Base-by-base conservation (phyloP, 2,888 invertebrate species). In the Seira sanloemensis region DNA sequence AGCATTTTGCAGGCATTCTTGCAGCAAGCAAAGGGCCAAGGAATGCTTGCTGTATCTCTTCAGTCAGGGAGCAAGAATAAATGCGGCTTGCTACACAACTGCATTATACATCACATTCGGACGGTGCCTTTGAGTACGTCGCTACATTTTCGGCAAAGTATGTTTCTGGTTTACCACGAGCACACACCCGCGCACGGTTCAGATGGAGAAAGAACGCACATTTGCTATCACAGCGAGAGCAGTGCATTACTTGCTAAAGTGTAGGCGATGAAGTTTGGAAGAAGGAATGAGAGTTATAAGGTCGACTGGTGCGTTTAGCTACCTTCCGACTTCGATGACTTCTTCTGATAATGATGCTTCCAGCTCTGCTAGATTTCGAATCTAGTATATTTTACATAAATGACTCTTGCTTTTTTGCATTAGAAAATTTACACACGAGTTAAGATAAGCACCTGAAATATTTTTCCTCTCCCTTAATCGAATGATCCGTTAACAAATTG, bases 241-340 rank as follows among this genome's bases (percentile, higher is more conserved):
- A n/a, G 12, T 37, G 4, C 12, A 37, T 12, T 37, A 37, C 37
- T 37, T 37, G 37, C 37, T 7, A 37, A 7, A 37, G 37, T 37
- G 37, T 37, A 37, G 37, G 37, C 37, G 37, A 37, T 37, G 37
- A 7, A 37, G 18, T 24, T 18, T 24, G 54, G 54, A 72, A 71
- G 23, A 21, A 71, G 23, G 37, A 1, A 66, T 26, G 46, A 18
- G 71, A 81, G 81, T 81, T 81, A 76, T 81, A 81, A 81, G 81
- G 81, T 81, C 81, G 75, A 76, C 24, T 54, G 37, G 69, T 81
- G 81, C 81, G 81, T 81, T 81, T 68, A 69, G 81, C 65, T 80
- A 65, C 69, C 75, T 75, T 58, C 69, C 72, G 66, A 25, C 26
- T 67, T 25, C 26, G 25, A 5, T 67, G 16, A 12, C 67, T 67